phyloP scores from a whole-genome alignment of 2,797 vertebrate genomes.

The Gila robusta region DNA sequence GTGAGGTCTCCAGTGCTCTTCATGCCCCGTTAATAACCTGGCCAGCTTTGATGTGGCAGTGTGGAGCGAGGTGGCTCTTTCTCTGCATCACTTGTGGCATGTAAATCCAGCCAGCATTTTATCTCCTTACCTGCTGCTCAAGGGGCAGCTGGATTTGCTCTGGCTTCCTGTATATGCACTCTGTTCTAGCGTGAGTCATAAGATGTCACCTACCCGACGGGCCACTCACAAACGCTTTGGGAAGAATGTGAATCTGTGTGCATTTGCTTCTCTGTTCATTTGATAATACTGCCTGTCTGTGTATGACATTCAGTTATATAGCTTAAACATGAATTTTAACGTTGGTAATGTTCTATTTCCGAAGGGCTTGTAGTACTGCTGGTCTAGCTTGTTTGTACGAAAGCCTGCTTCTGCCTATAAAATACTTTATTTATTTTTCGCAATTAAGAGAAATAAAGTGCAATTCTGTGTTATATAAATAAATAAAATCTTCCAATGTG shows the following conservation, averaged over 20 bases:
- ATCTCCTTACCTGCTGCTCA: constrained; percentile 78
- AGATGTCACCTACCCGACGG: background rate
- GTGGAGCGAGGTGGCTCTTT: constrained; percentile 71
- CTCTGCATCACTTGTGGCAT: constrained; percentile 74
- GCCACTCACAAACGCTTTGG: constrained; percentile 6
- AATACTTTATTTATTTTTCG: background rate
- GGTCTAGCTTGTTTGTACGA: background rate
- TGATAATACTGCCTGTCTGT: background rate
- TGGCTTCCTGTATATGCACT: background rate
- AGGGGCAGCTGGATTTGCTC: constrained; percentile 60
- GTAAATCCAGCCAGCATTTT: constrained; percentile 75
- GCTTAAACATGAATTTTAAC: background rate
- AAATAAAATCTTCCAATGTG: background rate
- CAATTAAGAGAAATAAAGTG: too few relatives aligned
- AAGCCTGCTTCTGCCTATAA: background rate
- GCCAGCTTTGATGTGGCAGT: constrained; percentile 79
- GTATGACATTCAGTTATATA: background rate
- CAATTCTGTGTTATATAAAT: too few relatives aligned
- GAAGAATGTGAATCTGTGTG: background rate
- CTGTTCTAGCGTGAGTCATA: constrained; percentile 13
- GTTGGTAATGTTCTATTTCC: background rate
- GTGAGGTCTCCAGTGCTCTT: constrained; percentile 69
- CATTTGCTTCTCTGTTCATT: background rate
- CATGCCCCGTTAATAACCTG: constrained; percentile 73
- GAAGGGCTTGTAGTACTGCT: background rate